Conservation (phyloP, 2,888 invertebrate species). For the Villa cingulata region DNA sequence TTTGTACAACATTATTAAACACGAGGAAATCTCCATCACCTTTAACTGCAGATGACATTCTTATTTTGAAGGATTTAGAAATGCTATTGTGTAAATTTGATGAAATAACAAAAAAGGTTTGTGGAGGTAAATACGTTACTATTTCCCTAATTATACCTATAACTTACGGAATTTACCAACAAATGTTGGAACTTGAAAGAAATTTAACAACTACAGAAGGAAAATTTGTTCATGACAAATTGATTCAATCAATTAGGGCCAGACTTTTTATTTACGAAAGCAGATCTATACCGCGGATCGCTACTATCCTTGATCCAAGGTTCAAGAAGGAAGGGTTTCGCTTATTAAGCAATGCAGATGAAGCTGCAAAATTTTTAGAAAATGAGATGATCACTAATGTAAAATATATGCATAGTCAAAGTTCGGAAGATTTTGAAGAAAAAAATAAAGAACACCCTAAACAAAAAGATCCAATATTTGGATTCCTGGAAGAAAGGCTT, state of each 20-base stretch:
- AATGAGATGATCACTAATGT: background rate
- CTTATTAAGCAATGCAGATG: background rate
- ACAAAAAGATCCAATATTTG: background rate
- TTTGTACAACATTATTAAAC: background rate
- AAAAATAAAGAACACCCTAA: background rate
- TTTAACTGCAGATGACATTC: background rate
- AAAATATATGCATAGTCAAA: background rate
- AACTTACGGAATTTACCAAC: background rate
- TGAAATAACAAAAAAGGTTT: background rate
- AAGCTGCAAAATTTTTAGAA: background rate
- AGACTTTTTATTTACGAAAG: background rate
- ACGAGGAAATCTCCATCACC: background rate
- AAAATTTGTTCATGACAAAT: background rate
- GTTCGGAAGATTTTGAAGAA: background rate
- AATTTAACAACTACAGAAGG: background rate
- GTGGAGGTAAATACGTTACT: background rate
- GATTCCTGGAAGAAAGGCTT: background rate
- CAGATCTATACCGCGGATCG: background rate
- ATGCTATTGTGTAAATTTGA: background rate
- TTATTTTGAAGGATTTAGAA: background rate
- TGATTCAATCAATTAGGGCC: background rate
- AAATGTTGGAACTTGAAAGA: background rate
- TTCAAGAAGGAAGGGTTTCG: constrained; percentile 3
- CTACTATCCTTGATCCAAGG: background rate
- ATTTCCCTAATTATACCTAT: background rate